Percentiles rank a stretch among this genome's conserved stretches.
Conservation (phyloP, 2,888 invertebrate genomes). For the Pandemis heparana region DNA sequence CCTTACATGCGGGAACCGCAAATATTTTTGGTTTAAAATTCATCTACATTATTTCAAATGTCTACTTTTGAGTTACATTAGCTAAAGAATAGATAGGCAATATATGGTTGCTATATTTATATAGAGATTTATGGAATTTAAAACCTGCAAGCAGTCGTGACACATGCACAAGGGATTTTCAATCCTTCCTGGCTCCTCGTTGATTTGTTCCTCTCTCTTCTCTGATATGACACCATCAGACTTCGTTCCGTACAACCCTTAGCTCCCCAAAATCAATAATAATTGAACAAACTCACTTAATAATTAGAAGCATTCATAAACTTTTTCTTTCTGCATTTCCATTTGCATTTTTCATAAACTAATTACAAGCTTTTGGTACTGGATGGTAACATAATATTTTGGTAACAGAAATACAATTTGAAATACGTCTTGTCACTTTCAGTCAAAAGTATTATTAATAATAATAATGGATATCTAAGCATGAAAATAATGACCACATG, state of each 20-base stretch:
- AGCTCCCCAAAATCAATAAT: constrained; percentile 41
- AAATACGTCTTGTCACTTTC: not conserved
- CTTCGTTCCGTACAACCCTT: constrained; percentile 51
- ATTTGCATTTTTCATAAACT: not conserved
- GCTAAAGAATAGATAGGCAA: constrained; percentile 57
- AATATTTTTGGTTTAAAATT: constrained; percentile 49
- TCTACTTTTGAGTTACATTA: constrained; percentile 61
- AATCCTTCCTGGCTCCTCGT: constrained; percentile 25
- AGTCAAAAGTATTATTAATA: not conserved
- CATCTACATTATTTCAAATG: constrained; percentile 57
- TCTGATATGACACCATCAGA: constrained; percentile 68
- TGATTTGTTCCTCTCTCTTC: constrained; percentile 54
- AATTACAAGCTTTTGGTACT: not conserved
- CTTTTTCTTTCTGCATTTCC: not conserved
- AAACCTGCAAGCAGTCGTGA: constrained; percentile 27
- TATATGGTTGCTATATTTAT: constrained; percentile 38
- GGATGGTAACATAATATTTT: not conserved
- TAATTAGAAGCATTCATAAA: not conserved
- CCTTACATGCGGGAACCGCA: constrained; percentile 21
- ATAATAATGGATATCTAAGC: not conserved
- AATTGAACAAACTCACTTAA: constrained; percentile 4
- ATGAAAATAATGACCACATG: constrained; percentile 47
- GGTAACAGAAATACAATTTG: not conserved
- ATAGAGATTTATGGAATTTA: constrained; percentile 31
- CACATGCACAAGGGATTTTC: constrained; percentile 35